Evolutionary conservation across 2,888 invertebrate genomes (phyloP), one percentile per base, ranked within the genome.

Genomic region (Acleris cristana): DNA sequence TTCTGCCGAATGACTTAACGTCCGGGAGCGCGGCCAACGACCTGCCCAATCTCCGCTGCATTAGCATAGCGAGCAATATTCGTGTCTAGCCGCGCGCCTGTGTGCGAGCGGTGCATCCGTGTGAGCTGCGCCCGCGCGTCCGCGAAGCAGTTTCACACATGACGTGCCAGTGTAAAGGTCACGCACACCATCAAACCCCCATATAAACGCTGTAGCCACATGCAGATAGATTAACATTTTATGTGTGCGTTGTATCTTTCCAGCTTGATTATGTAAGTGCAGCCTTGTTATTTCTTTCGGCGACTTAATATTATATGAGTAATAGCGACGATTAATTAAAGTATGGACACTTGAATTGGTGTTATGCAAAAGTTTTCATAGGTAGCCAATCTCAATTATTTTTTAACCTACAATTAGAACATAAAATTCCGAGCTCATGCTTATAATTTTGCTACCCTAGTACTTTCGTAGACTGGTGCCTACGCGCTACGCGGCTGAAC

Each of bases 11-110:
- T 88, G 91, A 87, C 87, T 90, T 83, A 83, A 87, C 88, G 90
- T 91, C 91, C 90, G 92, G 90, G 91, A 89, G 83, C 78, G 85
- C 86, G 93, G 92, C 85, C 93, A 92, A 85, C 89, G 93, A 93
- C 93, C 93, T 92, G 88, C 89, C 93, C 93, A 92, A 93, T 93
- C 93, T 92, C 92, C 86, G 87, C 85, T 86, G 92, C 93, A 93
- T 93, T 93, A 92, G 92, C 93, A 92, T 92, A 89, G 92, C 92
- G 86, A 88, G 90, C 92, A 90, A 91, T 90, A 90, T 90, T 89
- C 86, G 84, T 87, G 86, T 87, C 86, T 88, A 86, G 82, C 80
- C 77, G n/a, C 54, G 54, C 40, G 30, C 77, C 74, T 75, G 82
- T 80, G 79, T 82, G 88, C 74, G 79, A 72, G 73, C 59, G 74